Evolutionary conservation across 1,140 invertebrate genomes (phyloP).

Genomic region (Magallana ariakensis): DNA sequence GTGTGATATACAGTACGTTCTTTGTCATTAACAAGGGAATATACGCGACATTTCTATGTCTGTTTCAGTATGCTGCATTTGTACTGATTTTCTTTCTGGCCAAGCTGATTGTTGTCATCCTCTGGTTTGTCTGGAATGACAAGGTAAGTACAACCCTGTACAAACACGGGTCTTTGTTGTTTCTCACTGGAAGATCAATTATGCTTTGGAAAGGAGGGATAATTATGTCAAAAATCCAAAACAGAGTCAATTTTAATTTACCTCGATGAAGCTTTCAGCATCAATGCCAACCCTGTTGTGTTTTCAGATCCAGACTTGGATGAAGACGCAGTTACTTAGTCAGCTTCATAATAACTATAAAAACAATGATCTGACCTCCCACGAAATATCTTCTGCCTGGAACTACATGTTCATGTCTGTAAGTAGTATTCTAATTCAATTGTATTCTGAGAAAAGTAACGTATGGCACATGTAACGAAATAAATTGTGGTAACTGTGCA

Average conservation of each 20-base stretch:
- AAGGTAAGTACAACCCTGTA: constrained; percentile 51
- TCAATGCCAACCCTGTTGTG: no score
- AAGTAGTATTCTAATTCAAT: background rate
- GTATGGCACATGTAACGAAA: background rate
- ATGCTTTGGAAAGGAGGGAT: no score
- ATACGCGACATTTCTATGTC: background rate
- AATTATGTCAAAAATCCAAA: no score
- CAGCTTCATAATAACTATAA: constrained; percentile 38
- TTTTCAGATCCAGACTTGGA: constrained; percentile 24
- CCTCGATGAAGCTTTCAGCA: no score
- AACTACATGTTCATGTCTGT: constrained; percentile 50
- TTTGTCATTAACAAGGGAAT: background rate
- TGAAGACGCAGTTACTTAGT: constrained; percentile 24
- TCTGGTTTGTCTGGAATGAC: constrained; percentile 53
- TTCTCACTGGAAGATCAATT: no score
- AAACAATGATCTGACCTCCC: constrained; percentile 38
- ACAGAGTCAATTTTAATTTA: no score
- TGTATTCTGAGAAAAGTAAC: no score
- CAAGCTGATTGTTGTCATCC: constrained; percentile 44
- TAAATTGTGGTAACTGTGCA: background rate
- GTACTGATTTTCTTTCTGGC: constrained; percentile 50
- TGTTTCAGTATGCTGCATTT: constrained; percentile 49
- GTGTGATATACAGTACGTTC: background rate
- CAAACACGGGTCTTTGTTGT: no score
- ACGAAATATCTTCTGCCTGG: constrained; percentile 48